Conservation (phyloP, 2,797 vertebrate genomes). For the Halcyon chelicuti region DNA sequence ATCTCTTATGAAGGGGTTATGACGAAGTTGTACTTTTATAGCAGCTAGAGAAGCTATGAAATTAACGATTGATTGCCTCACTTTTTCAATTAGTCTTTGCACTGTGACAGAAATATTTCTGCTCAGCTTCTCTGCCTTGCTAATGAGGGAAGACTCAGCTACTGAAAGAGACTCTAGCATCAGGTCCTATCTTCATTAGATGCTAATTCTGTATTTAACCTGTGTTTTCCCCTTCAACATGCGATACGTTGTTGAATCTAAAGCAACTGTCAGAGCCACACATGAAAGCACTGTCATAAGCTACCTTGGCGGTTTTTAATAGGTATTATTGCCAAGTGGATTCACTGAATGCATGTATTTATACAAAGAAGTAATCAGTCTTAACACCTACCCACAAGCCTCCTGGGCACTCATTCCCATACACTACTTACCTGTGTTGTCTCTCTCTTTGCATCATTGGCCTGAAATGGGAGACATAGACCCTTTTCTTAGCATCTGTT, state of each 20-base stretch:
- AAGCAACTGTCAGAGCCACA: background rate
- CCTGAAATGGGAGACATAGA: background rate
- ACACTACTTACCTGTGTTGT: background rate
- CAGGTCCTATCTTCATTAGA: background rate
- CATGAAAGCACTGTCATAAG: background rate
- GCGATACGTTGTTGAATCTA: background rate
- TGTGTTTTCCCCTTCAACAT: background rate
- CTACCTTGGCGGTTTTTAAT: background rate
- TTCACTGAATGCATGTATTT: background rate
- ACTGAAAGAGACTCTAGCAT: background rate
- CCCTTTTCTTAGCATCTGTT: background rate
- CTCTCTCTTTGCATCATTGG: background rate
- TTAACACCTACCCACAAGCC: background rate
- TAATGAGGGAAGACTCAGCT: background rate
- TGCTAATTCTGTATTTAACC: background rate
- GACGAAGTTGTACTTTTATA: background rate
- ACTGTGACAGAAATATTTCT: background rate
- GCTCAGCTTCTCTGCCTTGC: background rate
- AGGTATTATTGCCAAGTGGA: background rate
- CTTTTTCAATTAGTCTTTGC: constrained; percentile 8
- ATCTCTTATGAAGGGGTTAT: background rate
- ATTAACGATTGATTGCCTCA: background rate
- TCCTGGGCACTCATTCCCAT: background rate
- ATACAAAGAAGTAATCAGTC: background rate
- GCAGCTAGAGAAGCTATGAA: background rate